phyloP scores from a whole-genome alignment of 2,888 invertebrate species.

The Thumatha senex region DNA sequence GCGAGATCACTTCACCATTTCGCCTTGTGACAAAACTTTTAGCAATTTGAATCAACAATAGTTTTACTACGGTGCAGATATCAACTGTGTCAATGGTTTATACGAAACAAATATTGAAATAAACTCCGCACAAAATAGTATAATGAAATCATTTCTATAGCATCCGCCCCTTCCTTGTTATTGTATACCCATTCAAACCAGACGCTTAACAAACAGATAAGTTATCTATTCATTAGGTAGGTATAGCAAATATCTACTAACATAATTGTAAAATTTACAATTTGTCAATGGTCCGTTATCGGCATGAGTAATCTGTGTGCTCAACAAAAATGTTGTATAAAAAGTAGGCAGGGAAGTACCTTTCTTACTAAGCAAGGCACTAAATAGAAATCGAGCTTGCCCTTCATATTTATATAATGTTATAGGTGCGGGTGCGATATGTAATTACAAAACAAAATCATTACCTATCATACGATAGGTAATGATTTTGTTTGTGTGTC shows the following conservation, averaged over 20 bases:
- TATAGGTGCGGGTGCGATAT: neutral
- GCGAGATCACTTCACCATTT: slow-evolving; percentile 49
- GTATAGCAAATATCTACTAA: neutral
- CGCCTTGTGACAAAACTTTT: slow-evolving; percentile 35
- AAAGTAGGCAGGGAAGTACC: too few relatives aligned
- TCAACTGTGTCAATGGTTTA: slow-evolving; percentile 21
- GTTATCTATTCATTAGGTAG: slow-evolving; percentile 8
- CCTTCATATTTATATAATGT: neutral
- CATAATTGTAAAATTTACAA: neutral
- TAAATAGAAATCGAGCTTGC: neutral
- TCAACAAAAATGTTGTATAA: too few relatives aligned
- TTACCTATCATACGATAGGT: too few relatives aligned
- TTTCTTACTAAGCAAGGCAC: too few relatives aligned
- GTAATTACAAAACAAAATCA: neutral
- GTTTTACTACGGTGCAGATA: slow-evolving; percentile 6
- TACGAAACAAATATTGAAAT: slow-evolving; percentile 2
- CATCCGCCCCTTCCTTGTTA: slow-evolving; percentile 31
- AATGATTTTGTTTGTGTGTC: too few relatives aligned
- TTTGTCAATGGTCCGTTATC: too few relatives aligned
- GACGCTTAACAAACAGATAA: slow-evolving; percentile 26
- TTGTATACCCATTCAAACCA: slow-evolving; percentile 17
- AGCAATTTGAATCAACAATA: slow-evolving; percentile 15
- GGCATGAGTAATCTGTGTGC: too few relatives aligned
- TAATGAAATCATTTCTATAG: too few relatives aligned
- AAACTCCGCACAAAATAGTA: too few relatives aligned